Evolutionary conservation across 2,797 vertebrate genomes (phyloP).

Genomic region (Spea hammondii): DNA sequence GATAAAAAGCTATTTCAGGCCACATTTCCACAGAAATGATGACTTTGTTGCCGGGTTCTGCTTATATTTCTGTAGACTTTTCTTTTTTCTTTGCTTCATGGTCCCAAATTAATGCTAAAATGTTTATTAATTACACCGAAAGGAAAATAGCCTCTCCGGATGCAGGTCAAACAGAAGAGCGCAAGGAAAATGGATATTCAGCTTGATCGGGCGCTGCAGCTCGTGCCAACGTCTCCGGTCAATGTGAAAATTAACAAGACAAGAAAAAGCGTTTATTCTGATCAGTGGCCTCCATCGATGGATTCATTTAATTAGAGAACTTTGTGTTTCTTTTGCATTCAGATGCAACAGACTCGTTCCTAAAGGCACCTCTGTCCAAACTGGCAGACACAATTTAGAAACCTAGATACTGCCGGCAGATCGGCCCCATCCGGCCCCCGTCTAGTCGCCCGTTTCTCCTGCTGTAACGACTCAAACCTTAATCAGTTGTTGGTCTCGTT

Average conservation of each 20-base stretch:
- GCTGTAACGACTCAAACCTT: too few relatives aligned
- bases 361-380: neutral
- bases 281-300: neutral
- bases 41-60: too few relatives aligned
- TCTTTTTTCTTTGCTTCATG: neutral
- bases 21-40: too few relatives aligned
- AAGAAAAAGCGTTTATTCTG: slow-evolving; percentile 28
- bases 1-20: too few relatives aligned
- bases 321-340: slow-evolving; percentile 23
- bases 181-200: neutral
- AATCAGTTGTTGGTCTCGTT: too few relatives aligned
- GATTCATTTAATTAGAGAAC: slow-evolving; percentile 39
- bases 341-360: slow-evolving; percentile 24
- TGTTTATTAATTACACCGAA: neutral
- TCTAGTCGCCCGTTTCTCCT: too few relatives aligned
- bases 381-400: too few relatives aligned
- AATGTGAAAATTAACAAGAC: slow-evolving; percentile 13
- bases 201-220: neutral
- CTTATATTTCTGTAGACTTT: neutral
- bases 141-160: neutral
- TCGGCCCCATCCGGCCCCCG: too few relatives aligned
- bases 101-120: neutral
- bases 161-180: neutral
- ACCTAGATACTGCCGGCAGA: too few relatives aligned
- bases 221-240: slow-evolving; percentile 12